Evolutionary conservation across 1,140 invertebrate species (phyloP).

Genomic region (Hesperophylax magnus): DNA sequence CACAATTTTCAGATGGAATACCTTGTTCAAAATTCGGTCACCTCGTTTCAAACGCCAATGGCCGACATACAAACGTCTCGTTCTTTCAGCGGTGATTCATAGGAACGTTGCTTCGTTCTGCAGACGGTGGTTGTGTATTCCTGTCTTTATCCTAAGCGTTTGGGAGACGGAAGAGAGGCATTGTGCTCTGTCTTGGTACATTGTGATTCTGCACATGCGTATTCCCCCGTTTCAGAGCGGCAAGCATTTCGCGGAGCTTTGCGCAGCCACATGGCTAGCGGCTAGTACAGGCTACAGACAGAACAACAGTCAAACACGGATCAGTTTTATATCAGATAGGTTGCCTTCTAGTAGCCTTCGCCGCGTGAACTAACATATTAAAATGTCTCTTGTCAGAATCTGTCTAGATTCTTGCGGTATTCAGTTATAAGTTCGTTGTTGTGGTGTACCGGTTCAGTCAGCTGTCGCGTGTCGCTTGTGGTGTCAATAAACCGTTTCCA

Average conservation of each 20-base stretch:
- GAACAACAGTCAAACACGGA: not conserved
- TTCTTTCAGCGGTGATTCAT: not conserved
- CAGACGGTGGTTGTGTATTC: not conserved
- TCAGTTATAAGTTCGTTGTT: constrained; percentile 13
- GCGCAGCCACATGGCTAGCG: constrained; percentile 21
- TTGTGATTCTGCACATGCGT: constrained; percentile 22
- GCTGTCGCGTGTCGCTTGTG: not conserved
- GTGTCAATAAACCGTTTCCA: constrained; percentile 47
- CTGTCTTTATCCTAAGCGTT: constrained; percentile 1
- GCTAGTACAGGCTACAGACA: no score
- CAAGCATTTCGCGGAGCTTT: not conserved
- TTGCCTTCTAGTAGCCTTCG: not conserved
- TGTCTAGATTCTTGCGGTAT: not conserved
- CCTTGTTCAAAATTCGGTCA: not conserved
- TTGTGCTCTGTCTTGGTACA: not conserved
- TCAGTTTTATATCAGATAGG: constrained; percentile 13
- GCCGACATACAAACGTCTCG: not conserved
- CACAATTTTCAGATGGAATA: not conserved
- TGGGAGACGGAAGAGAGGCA: no score
- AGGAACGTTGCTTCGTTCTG: not conserved
- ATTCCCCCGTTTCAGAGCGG: not conserved
- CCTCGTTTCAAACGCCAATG: not conserved
- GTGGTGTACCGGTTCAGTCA: not conserved
- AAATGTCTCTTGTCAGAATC: constrained; percentile 8
- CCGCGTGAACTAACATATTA: not conserved